Conservation (phyloP, 1,140 invertebrate species). For the Trichoplusia ni region DNA sequence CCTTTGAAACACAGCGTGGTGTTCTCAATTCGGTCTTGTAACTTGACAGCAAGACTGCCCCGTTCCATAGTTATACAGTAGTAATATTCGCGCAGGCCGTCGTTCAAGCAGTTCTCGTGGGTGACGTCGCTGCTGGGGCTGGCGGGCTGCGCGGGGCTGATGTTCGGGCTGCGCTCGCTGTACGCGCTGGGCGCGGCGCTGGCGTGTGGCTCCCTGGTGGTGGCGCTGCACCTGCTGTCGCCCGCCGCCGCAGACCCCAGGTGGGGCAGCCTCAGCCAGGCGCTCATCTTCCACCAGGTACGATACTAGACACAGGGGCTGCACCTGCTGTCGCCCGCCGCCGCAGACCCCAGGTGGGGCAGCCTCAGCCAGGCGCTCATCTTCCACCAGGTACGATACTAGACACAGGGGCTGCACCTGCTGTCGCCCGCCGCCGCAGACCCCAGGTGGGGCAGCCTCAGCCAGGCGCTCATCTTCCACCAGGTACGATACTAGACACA, state of each 20-base stretch:
- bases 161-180: constrained; percentile 96
- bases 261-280: constrained; percentile 99
- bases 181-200: constrained; percentile 95
- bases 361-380: constrained; percentile 99
- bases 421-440: constrained; percentile 83
- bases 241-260: constrained; percentile 88
- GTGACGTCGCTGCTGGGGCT: constrained; percentile 94
- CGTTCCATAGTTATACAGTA: too few species aligned
- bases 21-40: too few species aligned
- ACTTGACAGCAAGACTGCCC: too few species aligned
- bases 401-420: not conserved
- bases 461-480: constrained; percentile 99
- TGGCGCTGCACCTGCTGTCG: constrained; percentile 95
- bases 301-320: not conserved
- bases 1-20: too few species aligned
- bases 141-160: constrained; percentile 94
- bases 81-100: constrained; percentile 94
- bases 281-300: constrained; percentile 98
- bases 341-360: constrained; percentile 91
- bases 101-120: constrained; percentile 98
- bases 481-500: constrained; percentile 83
- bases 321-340: constrained; percentile 75
- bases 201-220: constrained; percentile 91
- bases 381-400: constrained; percentile 92
- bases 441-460: constrained; percentile 97